Evolutionary conservation across 1,140 invertebrate genomes (phyloP), one percentile per base, ranked within the genome.

Genomic region (Caenorhabditis inopinata): DNA sequence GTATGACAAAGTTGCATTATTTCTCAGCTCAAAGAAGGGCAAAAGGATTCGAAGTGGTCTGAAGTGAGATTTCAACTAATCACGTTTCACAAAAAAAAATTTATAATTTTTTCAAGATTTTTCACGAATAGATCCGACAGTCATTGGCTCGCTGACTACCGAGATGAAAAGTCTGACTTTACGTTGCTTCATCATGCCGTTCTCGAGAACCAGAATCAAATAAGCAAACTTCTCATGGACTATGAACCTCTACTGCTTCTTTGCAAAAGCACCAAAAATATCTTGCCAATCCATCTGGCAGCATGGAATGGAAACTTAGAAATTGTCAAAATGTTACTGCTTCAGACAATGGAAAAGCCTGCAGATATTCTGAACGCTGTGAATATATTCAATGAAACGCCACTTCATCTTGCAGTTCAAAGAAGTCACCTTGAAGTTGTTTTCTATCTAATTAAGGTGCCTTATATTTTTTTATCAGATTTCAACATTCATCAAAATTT

Each of bases 101-200:
- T 18, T 16, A 14, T 1, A 38, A 23, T 29, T 74, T 25, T 18
- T 80, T 85, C 83, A 42, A 85, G 85, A 62, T 78, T 83, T 48
- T 79, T 84, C 32, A 77, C 83, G 16, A 73, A 32, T 21, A 82
- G 76, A 42, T 79, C 83, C 6, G 53, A 35, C 18, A 27, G 47
- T 29, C 83, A 85, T 32, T 86, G 85, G 85, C 74, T 86, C 1
- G 48, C 58, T 14, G 46, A 47, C 29, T 49, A 86, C 29, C 73
- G 83, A 51, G 85, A 86, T 68, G 78, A 84, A 29, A 76, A 77
- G 84, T 95, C 93, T 89, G 95, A 95, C n/a, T 96, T 96, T 88
- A 95, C 96, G 7, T 93, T 95, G 6, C 91, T 98, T 46, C 96
- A 98, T 89, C 94, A 96, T 89, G 95, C 96, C 48, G 93, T 95